Evolutionary conservation across 2,113 vertebrate species (phyloP).

Genomic region (Peromyscus californicus): DNA sequence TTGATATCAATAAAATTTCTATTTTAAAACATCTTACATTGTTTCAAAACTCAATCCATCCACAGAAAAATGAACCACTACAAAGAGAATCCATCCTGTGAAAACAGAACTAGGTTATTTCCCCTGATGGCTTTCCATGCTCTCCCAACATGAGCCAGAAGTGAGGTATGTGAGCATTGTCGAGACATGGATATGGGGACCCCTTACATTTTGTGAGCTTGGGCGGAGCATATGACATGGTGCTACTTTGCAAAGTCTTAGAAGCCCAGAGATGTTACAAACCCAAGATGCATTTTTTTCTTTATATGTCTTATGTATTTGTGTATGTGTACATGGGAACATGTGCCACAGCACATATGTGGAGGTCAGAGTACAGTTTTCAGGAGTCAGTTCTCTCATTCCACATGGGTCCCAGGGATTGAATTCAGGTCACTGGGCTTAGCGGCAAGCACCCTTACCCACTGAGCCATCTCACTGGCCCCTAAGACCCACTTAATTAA

Average conservation of each 20-base stretch:
- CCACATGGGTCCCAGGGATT: not conserved
- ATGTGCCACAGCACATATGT: not conserved
- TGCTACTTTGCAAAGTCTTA: not conserved
- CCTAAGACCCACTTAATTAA: not conserved
- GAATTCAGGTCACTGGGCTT: not conserved
- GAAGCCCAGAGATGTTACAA: not conserved
- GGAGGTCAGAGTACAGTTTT: not conserved
- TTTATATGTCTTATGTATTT: not conserved
- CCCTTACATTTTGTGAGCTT: not conserved
- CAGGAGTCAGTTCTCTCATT: not conserved
- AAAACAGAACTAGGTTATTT: not conserved
- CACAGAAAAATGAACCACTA: not conserved
- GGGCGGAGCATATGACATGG: rapidly evolving
- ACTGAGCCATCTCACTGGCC: not conserved
- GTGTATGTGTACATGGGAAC: not conserved
- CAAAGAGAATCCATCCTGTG: not conserved
- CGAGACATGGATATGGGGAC: rapidly evolving
- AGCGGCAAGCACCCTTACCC: not conserved
- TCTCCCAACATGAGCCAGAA: not conserved
- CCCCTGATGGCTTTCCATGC: not conserved
- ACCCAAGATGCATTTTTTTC: not conserved
- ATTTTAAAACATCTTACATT: not conserved
- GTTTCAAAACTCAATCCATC: not conserved
- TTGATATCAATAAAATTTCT: slow-evolving; percentile 19
- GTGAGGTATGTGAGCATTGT: not conserved